Conservation (phyloP, 2,888 invertebrate genomes). For the Sinelater perroti region DNA sequence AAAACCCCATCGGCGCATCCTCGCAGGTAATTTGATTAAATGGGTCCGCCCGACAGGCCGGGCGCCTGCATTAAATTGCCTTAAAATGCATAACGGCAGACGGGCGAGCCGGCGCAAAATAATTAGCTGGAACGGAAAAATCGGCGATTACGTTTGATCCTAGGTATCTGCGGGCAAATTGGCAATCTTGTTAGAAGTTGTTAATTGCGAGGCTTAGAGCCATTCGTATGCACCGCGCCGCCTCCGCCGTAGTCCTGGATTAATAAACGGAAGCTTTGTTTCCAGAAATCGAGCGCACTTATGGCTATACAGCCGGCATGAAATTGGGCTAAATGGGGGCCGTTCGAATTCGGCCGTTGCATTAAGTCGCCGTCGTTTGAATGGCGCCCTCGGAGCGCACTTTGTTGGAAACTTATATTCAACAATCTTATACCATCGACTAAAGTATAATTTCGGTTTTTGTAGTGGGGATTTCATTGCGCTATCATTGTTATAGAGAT, state of each 20-base stretch:
- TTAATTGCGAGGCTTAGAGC: conserved; percentile 59
- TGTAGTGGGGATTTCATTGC: too few species aligned
- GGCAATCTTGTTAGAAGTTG: conserved; percentile 60
- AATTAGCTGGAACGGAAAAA: conserved; percentile 58
- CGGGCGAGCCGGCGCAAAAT: conserved; percentile 57
- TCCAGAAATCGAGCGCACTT: conserved; percentile 35
- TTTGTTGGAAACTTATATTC: too few species aligned
- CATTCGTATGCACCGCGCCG: conserved; percentile 56
- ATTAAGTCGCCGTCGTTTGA: too few species aligned
- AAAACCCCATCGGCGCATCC: too few species aligned
- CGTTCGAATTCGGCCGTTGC: too few species aligned
- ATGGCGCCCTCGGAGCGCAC: too few species aligned
- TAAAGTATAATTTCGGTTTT: too few species aligned
- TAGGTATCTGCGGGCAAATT: conserved; percentile 55
- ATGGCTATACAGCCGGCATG: conserved; percentile 23
- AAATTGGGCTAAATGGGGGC: conserved; percentile 6
- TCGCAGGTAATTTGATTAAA: background rate
- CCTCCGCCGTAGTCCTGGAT: conserved; percentile 39
- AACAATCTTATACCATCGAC: too few species aligned
- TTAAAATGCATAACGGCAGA: conserved; percentile 55
- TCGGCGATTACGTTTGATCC: conserved; percentile 59
- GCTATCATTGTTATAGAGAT: too few species aligned
- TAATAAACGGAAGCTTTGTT: conserved; percentile 41
- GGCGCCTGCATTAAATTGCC: conserved; percentile 1
- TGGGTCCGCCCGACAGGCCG: too few species aligned